Percentiles rank a stretch among this genome's conserved stretches.
Evolutionary conservation across 2,797 vertebrate species (phyloP).

Genomic region (Nasua narica): DNA sequence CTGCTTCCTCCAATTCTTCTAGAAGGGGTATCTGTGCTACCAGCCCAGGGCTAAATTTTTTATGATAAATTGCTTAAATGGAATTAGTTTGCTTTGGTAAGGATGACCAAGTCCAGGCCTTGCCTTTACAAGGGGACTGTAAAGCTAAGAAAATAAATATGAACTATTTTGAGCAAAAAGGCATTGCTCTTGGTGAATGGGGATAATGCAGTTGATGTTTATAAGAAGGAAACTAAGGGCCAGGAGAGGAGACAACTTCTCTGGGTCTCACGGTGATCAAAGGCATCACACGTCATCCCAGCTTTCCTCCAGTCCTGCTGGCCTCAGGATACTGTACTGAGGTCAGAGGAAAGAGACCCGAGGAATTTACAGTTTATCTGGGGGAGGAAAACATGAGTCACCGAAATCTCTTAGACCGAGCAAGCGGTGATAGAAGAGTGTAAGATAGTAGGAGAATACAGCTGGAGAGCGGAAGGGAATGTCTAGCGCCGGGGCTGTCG

Average conservation of each 20-base stretch:
- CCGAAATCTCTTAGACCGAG: background rate
- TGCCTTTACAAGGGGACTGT: slow-evolving; percentile 18
- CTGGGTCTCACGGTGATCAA: slow-evolving; percentile 53
- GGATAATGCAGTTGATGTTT: slow-evolving; percentile 51
- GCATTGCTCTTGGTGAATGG: slow-evolving; percentile 21
- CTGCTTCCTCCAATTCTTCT: slow-evolving; percentile 69
- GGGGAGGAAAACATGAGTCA: background rate
- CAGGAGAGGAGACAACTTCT: background rate
- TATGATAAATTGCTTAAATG: slow-evolving; percentile 54
- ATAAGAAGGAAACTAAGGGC: slow-evolving; percentile 33
- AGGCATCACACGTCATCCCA: background rate
- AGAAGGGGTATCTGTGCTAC: background rate
- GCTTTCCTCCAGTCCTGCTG: background rate
- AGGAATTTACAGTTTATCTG: slow-evolving; percentile 26
- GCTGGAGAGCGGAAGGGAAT: background rate
- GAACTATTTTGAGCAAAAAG: slow-evolving; percentile 61
- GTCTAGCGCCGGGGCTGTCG: too few species aligned
- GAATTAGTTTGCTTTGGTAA: slow-evolving; percentile 51
- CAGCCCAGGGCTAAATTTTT: background rate
- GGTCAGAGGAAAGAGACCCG: background rate
- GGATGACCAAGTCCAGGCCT: background rate
- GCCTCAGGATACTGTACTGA: background rate
- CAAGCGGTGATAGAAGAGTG: background rate
- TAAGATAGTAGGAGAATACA: background rate
- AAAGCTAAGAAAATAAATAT: slow-evolving; percentile 70